Evolutionary conservation across 2,113 vertebrate genomes (phyloP).

Genomic region (Syrmaticus mikado): DNA sequence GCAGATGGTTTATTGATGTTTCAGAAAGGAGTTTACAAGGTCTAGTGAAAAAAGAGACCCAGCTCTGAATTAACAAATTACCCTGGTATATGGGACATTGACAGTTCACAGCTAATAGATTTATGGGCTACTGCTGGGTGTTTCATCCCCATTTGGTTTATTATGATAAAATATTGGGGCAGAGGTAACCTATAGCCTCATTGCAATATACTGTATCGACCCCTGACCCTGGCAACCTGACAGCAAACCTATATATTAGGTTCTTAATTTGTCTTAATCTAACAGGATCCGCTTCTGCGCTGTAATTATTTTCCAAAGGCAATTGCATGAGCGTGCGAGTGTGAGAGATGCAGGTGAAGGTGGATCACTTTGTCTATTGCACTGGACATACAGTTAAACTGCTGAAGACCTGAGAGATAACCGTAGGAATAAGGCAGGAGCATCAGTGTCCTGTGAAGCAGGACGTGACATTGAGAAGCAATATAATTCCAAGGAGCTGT

Average conservation of each 20-base stretch:
- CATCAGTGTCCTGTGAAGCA: neutral
- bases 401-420: neutral
- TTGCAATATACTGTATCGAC: slow-evolving; percentile 78
- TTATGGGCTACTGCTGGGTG: slow-evolving; percentile 80
- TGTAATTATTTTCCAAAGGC: slow-evolving; percentile 66
- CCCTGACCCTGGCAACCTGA: slow-evolving; percentile 74
- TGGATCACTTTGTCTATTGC: slow-evolving; percentile 5
- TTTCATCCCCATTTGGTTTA: slow-evolving; percentile 80
- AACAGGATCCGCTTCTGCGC: slow-evolving; percentile 63
- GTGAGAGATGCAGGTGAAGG: slow-evolving; percentile 13
- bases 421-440: neutral
- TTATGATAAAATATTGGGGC: slow-evolving; percentile 82
- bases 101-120: slow-evolving; percentile 84
- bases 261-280: slow-evolving; percentile 83
- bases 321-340: neutral
- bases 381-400: neutral
- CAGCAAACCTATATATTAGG: slow-evolving; percentile 76
- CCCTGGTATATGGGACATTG: slow-evolving; percentile 78
- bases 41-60: slow-evolving; percentile 79
- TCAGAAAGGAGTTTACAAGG: slow-evolving; percentile 84
- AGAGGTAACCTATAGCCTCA: slow-evolving; percentile 77
- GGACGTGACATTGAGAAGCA: slow-evolving; percentile 5
- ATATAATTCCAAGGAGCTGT: neutral
- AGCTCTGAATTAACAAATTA: slow-evolving; percentile 84
- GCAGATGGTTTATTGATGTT: slow-evolving; percentile 86